Conservation (phyloP, 1,140 invertebrate genomes). For the Lepidurus packardi region DNA sequence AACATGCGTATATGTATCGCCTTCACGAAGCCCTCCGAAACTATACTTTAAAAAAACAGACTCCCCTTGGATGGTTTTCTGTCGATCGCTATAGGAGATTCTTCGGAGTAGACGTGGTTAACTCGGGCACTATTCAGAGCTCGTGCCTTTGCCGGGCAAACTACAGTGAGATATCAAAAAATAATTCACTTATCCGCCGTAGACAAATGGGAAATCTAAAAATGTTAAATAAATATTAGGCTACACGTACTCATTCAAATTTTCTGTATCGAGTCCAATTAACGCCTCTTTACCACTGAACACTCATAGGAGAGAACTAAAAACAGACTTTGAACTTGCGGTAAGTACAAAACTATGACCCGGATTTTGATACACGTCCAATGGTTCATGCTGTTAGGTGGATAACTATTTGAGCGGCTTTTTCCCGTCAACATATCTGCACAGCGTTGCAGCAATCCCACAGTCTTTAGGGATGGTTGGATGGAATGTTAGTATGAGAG, state of each 20-base stretch:
- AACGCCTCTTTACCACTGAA: neutral
- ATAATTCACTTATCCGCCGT: too few species aligned
- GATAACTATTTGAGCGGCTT: too few species aligned
- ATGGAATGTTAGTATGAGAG: too few species aligned
- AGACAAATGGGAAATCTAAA: too few species aligned
- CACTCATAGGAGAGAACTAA: neutral
- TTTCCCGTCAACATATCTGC: too few species aligned
- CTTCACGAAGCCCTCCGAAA: neutral
- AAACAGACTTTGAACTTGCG: neutral
- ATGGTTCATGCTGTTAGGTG: too few species aligned
- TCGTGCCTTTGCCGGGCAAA: neutral
- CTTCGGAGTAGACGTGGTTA: neutral
- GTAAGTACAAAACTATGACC: neutral
- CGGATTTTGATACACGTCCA: too few species aligned
- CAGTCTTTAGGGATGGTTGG: too few species aligned
- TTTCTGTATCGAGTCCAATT: neutral
- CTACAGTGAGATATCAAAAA: neutral
- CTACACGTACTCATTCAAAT: neutral
- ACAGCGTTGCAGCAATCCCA: too few species aligned
- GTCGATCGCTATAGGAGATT: neutral
- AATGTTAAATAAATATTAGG: neutral
- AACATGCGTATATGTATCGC: neutral
- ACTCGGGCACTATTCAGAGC: neutral
- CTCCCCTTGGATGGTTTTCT: neutral
- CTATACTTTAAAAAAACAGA: neutral